Base-by-base conservation (phyloP, 2,113 vertebrate species). In the Vanacampus margaritifer region DNA sequence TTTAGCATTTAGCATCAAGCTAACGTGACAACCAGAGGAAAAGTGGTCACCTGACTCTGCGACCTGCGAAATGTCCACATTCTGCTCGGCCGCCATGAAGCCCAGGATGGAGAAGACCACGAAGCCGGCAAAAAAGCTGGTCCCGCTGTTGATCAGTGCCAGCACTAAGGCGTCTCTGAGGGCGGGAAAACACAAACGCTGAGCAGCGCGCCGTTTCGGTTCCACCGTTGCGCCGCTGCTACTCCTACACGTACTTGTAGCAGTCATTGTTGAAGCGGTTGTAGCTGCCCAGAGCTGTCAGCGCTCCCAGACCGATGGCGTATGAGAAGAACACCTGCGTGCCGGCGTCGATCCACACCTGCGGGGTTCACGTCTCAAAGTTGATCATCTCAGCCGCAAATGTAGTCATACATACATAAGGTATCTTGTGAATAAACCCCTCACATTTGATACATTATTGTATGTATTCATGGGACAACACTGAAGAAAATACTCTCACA, bases 261-360 rank as follows among this genome's bases (percentile, higher is more conserved):
- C 93, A 93, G 88, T 93, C 90, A 2, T 93, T 93, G 89, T 93
- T 90, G 79, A 93, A 93, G 75, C 91, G 88, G 87, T 93, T 93
- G 83, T 93, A 93, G 86, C 92, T 93, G 73, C 92, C 92, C 39
- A 93, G 81, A 36, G 93, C 93, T 0, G 92, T 93, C 76, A 93
- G 89, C 12, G 92, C 93, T 28, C 93, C 93, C 6, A 93, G 90
- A 3, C 93, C 93, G 7, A 93, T 93, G 48, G 93, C 93, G n/a
- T 93, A 93, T 0, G 92, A 93, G 87, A 93, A 93, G 75, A 93
- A 93, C 46, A 93, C 89, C 81, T 93, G 93, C 0, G 93, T 93
- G 1, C 93, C 93, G 0, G 93, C 93, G 37, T 93, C 92, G 0
- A 93, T 92, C 93, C 93, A 93, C 43, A 93, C 92, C 93, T 93